Evolutionary conservation across 2,113 vertebrate species (phyloP), one percentile per base, ranked within the genome.

Genomic region (Scortum barcoo): DNA sequence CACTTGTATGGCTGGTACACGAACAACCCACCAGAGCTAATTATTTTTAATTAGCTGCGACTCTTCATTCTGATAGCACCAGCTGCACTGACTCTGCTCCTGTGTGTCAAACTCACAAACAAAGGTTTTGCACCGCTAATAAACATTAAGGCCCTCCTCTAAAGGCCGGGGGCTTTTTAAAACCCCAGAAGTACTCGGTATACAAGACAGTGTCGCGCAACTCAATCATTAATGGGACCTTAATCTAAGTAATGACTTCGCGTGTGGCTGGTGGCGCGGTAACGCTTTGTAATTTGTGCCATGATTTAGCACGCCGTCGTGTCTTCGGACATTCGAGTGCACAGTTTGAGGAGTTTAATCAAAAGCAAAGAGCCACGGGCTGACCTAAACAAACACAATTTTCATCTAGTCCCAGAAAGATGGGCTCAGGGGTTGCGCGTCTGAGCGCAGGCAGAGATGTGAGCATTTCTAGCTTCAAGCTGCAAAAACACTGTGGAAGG

Each of bases 301-400:
- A 28, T 28, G 54, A 67, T 74, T 84, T 85, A 78, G 67, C 76
- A 65, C 50, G 26, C 65, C 13, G 48, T 5, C 19, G 33, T 62
- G 73, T 72, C 57, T 87, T 81, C 22, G 24, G 85, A 78, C 80
- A 66, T 62, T 33, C 40, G 51, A 81, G 65, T 2, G 72, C 79
- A 63, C 51, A 62, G 65, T 80, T 57, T 77, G 30, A 63, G 58
- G 73, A 56, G 70, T 72, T 84, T 84, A 86, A 89, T 90, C 71
- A 40, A 85, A 86, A 78, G 68, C 28, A 79, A 71, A 76, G 53
- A 56, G 76, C 80, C 62, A 80, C 50, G 6, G n/a, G 60, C 63
- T 85, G 86, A 93, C 80, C 85, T 71, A 65, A 81, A 84, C 87
- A 89, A 90, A 88, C 83, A 71, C 71, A 28, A 67, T 72, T 78